These are phyloP conservation scores for Mya arenaria DNA, from an alignment of 1,140 invertebrate genomes.

Conservation along the genomic window DNA sequence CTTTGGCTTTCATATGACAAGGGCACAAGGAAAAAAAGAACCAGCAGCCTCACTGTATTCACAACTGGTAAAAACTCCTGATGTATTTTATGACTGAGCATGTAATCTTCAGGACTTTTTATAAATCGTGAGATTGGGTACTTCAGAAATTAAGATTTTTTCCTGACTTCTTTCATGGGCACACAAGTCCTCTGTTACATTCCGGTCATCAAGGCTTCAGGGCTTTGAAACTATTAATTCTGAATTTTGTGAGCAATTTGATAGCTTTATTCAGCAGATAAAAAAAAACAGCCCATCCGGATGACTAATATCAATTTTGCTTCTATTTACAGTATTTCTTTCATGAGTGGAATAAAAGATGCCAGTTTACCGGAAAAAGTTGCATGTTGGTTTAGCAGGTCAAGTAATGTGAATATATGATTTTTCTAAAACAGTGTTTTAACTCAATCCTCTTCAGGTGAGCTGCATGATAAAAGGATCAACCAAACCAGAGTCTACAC, in stretches of 20 bases:
- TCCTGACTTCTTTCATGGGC: slow-evolving; percentile 59
- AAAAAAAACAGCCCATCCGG: slow-evolving; percentile 45
- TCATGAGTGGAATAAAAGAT: slow-evolving; percentile 45
- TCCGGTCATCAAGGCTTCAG: slow-evolving; percentile 39
- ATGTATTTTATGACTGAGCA: slow-evolving; percentile 60
- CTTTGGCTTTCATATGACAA: slow-evolving; percentile 57
- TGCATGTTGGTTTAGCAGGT: too few species aligned
- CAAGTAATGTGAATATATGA: too few species aligned
- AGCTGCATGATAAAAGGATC: too few species aligned
- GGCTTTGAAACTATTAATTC: slow-evolving; percentile 42
- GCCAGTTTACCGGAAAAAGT: too few species aligned
- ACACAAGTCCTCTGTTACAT: slow-evolving; percentile 50
- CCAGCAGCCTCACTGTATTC: slow-evolving; percentile 49
- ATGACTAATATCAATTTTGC: slow-evolving; percentile 41
- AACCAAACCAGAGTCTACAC: too few species aligned
- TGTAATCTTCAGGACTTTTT: slow-evolving; percentile 52
- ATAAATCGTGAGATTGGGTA: slow-evolving; percentile 56
- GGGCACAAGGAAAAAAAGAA: slow-evolving; percentile 54
- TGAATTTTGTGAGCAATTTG: slow-evolving; percentile 61
- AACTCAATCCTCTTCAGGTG: too few species aligned
- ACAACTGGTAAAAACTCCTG: slow-evolving; percentile 30
- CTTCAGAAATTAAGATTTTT: slow-evolving; percentile 51
- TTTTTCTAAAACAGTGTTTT: too few species aligned
- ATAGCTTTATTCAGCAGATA: slow-evolving; percentile 54
- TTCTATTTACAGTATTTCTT: slow-evolving; percentile 56